Evolutionary conservation across 2,888 invertebrate genomes (phyloP).

Genomic region (Mimachlamys varia): DNA sequence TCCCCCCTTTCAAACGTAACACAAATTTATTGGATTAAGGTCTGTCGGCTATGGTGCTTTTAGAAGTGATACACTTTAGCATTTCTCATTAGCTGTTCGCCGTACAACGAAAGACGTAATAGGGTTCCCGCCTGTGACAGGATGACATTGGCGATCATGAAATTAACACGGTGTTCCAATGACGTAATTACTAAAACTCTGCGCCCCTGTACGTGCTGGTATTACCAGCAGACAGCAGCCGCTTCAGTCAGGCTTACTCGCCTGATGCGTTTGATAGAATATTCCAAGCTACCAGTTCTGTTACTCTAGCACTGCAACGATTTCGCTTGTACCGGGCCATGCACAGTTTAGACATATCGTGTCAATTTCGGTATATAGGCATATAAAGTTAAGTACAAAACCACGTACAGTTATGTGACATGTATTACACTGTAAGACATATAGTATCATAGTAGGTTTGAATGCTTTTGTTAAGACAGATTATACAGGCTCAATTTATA

Average conservation of each 20-base stretch:
- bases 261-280: too few species aligned
- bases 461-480: too few species aligned
- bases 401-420: too few species aligned
- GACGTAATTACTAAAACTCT: background rate
- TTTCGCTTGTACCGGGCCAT: too few species aligned
- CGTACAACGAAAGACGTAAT: background rate
- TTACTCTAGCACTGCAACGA: too few species aligned
- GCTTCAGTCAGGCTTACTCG: background rate
- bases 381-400: too few species aligned
- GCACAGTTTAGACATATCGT: too few species aligned
- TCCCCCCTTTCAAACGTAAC: background rate
- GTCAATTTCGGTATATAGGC: too few species aligned
- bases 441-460: too few species aligned
- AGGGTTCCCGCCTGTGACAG: background rate
- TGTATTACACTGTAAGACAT: too few species aligned
- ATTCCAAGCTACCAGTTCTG: too few species aligned
- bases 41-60: background rate
- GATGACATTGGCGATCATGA: background rate
- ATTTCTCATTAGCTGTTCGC: background rate
- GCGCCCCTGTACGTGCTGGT: background rate
- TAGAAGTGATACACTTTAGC: background rate
- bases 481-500: too few species aligned
- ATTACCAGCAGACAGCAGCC: background rate
- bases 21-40: background rate
- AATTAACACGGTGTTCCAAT: background rate